These are phyloP conservation scores for Triplophysa bombifrons DNA, from an alignment of 2,797 vertebrate species.

Conservation along the genomic window DNA sequence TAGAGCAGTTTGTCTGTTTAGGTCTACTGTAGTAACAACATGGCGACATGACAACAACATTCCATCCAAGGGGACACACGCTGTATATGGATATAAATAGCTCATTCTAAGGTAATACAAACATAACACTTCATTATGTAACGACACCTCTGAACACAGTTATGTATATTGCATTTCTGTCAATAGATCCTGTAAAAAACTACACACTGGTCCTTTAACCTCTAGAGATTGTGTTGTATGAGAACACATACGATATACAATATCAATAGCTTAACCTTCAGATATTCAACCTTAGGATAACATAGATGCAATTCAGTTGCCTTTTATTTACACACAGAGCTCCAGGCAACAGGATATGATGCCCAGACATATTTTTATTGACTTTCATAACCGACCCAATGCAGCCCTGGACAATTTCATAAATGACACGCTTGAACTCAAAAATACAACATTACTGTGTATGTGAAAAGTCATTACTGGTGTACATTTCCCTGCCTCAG, in stretches of 20 bases:
- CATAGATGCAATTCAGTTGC: neutral
- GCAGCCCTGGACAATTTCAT: slow-evolving; percentile 7
- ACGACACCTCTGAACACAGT: too few species aligned
- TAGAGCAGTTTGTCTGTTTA: too few species aligned
- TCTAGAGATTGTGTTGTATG: neutral
- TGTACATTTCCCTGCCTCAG: slow-evolving; percentile 13
- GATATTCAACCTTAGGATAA: neutral
- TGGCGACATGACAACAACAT: too few species aligned
- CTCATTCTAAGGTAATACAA: too few species aligned
- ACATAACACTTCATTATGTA: too few species aligned
- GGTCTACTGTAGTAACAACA: too few species aligned
- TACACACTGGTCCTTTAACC: neutral
- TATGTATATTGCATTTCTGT: too few species aligned
- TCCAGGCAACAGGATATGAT: too few species aligned
- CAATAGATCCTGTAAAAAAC: too few species aligned
- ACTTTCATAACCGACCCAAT: neutral
- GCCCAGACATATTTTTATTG: neutral
- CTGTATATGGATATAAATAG: too few species aligned
- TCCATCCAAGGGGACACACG: too few species aligned
- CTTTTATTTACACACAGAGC: neutral
- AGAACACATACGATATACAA: neutral
- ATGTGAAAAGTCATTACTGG: slow-evolving; percentile 21
- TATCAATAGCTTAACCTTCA: neutral
- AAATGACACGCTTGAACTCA: slow-evolving; percentile 1
- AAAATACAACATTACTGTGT: neutral